phyloP scores from a whole-genome alignment of 1,140 invertebrate species.

The Neodiprion fabricii region DNA sequence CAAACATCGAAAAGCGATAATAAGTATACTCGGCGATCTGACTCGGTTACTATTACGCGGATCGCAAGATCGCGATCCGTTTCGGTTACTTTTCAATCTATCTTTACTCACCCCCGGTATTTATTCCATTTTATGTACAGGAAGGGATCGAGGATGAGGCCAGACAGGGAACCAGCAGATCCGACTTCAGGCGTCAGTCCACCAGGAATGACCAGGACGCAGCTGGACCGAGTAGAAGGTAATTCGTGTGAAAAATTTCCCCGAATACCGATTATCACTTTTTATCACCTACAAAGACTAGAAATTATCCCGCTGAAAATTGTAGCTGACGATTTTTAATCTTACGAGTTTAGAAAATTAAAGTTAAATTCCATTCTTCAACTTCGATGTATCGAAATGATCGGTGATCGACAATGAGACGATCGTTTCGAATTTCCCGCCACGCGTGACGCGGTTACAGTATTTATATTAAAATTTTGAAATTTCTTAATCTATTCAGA shows the following conservation, averaged over 20 bases:
- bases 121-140: constrained; percentile 28
- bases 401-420: too few relatives aligned
- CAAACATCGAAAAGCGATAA: neutral
- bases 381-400: too few relatives aligned
- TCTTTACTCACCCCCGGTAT: neutral
- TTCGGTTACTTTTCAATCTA: constrained; percentile 9
- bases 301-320: neutral
- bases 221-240: constrained; percentile 41
- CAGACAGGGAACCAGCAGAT: constrained; percentile 19
- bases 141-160: constrained; percentile 34
- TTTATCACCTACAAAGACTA: neutral
- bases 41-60: neutral
- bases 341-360: too few relatives aligned
- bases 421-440: too few relatives aligned
- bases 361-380: too few relatives aligned
- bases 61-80: neutral
- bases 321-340: too few relatives aligned
- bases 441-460: too few relatives aligned
- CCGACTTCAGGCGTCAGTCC: constrained; percentile 37
- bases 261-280: neutral
- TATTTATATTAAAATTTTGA: too few relatives aligned
- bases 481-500: too few relatives aligned
- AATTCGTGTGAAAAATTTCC: constrained; percentile 9
- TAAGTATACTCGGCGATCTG: neutral
- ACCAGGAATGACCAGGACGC: constrained; percentile 39